Conservation (phyloP, 2,797 vertebrate species). For the Aldrovandia affinis region DNA sequence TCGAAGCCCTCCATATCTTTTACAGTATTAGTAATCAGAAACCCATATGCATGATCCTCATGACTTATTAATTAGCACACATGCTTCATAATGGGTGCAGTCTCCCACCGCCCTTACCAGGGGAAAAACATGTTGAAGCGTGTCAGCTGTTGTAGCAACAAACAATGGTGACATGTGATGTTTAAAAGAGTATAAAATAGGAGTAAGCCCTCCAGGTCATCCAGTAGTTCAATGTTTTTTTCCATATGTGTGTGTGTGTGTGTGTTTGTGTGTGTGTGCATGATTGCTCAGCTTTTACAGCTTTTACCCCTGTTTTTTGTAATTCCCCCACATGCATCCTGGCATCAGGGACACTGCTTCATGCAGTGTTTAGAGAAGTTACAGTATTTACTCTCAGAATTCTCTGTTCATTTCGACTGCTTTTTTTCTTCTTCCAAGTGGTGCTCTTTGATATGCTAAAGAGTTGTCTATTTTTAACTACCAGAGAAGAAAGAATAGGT, state of each 20-base stretch:
- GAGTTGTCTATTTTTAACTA: conserved; percentile 51
- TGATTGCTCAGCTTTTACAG: neutral
- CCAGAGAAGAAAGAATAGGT: conserved; percentile 24
- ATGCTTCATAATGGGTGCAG: conserved; percentile 19
- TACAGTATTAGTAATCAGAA: conserved; percentile 28
- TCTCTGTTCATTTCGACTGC: conserved; percentile 36
- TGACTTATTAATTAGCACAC: conserved; percentile 35
- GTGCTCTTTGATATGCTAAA: conserved; percentile 53
- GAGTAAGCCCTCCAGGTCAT: conserved; percentile 23
- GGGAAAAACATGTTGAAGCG: neutral
- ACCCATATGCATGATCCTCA: conserved; percentile 29
- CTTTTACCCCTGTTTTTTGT: conserved; percentile 11
- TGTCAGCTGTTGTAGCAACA: conserved; percentile 14
- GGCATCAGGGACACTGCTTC: conserved; percentile 16
- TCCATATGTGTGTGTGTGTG: neutral
- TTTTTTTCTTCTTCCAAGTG: conserved; percentile 44
- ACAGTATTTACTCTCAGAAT: conserved; percentile 47
- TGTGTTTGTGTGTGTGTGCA: neutral
- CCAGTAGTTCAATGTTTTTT: conserved; percentile 15
- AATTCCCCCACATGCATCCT: conserved; percentile 17
- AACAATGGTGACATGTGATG: conserved; percentile 28
- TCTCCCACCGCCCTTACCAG: conserved; percentile 12
- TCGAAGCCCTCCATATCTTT: conserved; percentile 20
- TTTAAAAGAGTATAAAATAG: conserved; percentile 33
- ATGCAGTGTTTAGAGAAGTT: conserved; percentile 43